phyloP scores from a whole-genome alignment of 2,888 invertebrate genomes.

The Mythimna pallens region DNA sequence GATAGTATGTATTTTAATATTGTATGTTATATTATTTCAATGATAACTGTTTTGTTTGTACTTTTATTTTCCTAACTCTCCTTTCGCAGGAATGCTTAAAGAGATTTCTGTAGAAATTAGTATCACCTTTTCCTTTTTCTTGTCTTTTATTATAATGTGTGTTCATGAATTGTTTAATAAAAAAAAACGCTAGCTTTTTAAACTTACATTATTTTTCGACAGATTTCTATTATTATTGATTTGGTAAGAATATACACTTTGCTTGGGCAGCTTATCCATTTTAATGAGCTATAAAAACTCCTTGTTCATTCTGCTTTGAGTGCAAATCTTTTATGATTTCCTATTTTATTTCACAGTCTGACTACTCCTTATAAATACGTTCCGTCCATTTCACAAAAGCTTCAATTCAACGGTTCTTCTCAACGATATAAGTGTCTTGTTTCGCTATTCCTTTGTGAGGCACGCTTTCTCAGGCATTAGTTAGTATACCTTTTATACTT shows the following conservation, averaged over 20 bases:
- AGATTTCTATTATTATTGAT: neutral
- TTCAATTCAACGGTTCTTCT: slow-evolving; percentile 23
- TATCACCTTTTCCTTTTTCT: too few species aligned
- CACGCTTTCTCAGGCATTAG: slow-evolving; percentile 29
- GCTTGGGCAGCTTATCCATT: neutral
- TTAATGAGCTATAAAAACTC: slow-evolving; percentile 10
- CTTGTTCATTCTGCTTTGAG: neutral
- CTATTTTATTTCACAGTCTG: slow-evolving; percentile 12
- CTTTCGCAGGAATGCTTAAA: too few species aligned
- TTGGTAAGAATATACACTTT: neutral
- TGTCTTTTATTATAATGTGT: too few species aligned
- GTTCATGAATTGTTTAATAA: too few species aligned
- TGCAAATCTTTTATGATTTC: slow-evolving; percentile 8
- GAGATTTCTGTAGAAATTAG: too few species aligned
- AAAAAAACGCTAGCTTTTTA: too few species aligned
- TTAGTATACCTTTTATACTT: slow-evolving; percentile 30
- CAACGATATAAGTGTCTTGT: slow-evolving; percentile 30
- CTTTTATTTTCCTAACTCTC: too few species aligned
- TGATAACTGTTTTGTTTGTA: too few species aligned
- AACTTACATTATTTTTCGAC: neutral
- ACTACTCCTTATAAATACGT: slow-evolving; percentile 14
- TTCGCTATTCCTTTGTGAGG: slow-evolving; percentile 38
- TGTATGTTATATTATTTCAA: too few species aligned
- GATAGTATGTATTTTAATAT: too few species aligned
- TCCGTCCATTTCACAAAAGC: slow-evolving; percentile 17